Percentiles rank a stretch among this genome's conserved stretches.
These are phyloP conservation scores for Myotis vivesi DNA, from an alignment of 2,797 vertebrate species.

Conservation along the genomic window DNA sequence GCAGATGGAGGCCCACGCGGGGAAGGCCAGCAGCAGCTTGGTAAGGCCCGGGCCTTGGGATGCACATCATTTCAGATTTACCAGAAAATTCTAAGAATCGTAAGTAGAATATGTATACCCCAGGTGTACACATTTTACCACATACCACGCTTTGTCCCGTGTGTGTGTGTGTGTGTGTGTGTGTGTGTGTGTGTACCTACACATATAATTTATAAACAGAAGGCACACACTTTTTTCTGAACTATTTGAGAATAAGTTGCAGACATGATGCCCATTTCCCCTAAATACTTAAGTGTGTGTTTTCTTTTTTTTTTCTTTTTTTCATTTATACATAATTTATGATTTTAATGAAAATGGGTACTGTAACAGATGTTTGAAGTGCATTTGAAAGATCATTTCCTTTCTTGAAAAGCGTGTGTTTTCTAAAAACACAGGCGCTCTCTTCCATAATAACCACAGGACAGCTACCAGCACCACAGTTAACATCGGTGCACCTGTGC, in stretches of 20 bases:
- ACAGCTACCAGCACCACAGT: not conserved
- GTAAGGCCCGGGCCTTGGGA: slow-evolving; percentile 68
- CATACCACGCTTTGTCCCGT: not conserved
- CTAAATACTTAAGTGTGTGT: no score
- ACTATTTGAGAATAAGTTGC: not conserved
- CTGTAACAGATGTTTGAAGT: slow-evolving; percentile 33
- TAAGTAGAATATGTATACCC: not conserved
- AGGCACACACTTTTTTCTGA: not conserved
- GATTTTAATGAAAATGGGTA: slow-evolving; percentile 56
- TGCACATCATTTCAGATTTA: not conserved
- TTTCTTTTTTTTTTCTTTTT: no score
- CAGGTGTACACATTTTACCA: not conserved
- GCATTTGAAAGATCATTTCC: slow-evolving; percentile 43
- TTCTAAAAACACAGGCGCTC: not conserved
- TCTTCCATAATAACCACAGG: not conserved
- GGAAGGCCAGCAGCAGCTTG: slow-evolving; percentile 86
- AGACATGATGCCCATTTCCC: not conserved
- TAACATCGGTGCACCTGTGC: rapidly evolving
- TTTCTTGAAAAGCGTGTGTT: not conserved
- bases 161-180: no score
- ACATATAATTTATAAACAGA: not conserved
- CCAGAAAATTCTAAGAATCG: not conserved
- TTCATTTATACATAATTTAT: slow-evolving; percentile 60
- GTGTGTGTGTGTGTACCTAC: not conserved
- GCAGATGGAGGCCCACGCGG: slow-evolving; percentile 91